These are phyloP conservation scores for Dinocampus coccinellae DNA, from an alignment of 2,888 invertebrate species.

Conservation along the genomic window DNA sequence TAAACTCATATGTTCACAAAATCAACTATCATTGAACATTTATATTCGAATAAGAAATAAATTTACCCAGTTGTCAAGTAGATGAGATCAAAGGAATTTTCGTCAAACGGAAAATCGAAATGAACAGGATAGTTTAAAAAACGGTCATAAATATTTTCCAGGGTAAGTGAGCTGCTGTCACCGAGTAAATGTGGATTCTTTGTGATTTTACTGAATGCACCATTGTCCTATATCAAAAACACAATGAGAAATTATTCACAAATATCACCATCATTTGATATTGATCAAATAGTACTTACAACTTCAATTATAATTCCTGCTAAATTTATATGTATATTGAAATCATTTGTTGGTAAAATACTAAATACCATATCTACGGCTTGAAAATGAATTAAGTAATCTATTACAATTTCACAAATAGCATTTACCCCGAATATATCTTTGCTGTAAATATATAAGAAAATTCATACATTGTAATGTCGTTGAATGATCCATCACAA, in stretches of 20 bases:
- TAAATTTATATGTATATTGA: not conserved
- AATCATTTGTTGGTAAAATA: not conserved
- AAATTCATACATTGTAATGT: not conserved
- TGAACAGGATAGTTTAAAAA: not conserved
- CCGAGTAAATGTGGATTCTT: not conserved
- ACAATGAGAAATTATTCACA: not conserved
- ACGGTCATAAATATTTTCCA: not conserved
- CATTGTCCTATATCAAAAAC: not conserved
- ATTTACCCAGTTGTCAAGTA: not conserved
- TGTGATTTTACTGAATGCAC: not conserved
- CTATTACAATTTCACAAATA: not conserved
- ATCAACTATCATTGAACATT: not conserved
- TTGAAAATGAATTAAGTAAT: not conserved
- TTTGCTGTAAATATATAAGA: not conserved
- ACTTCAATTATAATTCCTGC: not conserved
- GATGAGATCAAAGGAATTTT: not conserved
- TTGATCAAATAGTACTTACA: not conserved
- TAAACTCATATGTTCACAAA: no score
- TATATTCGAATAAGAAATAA: not conserved
- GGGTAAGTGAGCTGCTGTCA: not conserved
- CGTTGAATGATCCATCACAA: no score
- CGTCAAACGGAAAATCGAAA: not conserved
- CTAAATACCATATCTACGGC: not conserved
- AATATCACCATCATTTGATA: not conserved
- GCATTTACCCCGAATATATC: not conserved